Percentiles rank a stretch among this genome's conserved stretches.
Conservation (phyloP, 1,140 invertebrate species). For the Bradysia coprophila region DNA sequence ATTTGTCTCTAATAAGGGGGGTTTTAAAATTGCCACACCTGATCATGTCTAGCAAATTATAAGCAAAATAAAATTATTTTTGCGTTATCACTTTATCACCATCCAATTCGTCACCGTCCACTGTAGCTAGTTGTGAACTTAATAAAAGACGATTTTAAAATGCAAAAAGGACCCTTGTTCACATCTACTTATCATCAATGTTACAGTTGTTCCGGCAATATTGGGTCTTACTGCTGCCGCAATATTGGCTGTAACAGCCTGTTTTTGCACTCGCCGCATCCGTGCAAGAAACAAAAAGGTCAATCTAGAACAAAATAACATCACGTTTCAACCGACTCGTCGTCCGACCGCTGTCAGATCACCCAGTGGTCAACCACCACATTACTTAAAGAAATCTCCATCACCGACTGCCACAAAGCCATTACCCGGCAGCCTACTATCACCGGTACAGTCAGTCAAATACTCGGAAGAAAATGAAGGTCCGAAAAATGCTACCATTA, state of each 20-base stretch:
- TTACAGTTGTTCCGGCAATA: slow-evolving; percentile 21
- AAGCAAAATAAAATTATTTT: not conserved
- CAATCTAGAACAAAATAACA: slow-evolving; percentile 18
- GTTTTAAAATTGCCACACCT: not conserved
- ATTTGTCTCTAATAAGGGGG: not conserved
- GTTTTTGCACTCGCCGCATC: slow-evolving; percentile 19
- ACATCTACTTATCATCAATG: no score
- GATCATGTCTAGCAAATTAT: no score
- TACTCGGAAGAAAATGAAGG: slow-evolving; percentile 22
- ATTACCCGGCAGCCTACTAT: slow-evolving; percentile 20
- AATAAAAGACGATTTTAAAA: not conserved
- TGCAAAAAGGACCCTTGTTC: not conserved
- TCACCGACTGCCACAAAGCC: slow-evolving; percentile 53
- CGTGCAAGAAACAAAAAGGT: slow-evolving; percentile 19
- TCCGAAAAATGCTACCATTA: slow-evolving; percentile 23
- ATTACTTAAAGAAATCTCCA: slow-evolving; percentile 75
- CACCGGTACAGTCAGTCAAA: slow-evolving; percentile 17
- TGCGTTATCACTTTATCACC: no score
- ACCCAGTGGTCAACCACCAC: slow-evolving; percentile 38
- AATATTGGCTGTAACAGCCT: slow-evolving; percentile 17
- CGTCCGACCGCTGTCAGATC: slow-evolving; percentile 36
- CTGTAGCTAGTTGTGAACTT: not conserved
- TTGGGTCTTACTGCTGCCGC: slow-evolving; percentile 18
- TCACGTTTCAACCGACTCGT: slow-evolving; percentile 34
- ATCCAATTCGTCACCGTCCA: no score